Evolutionary conservation across 2,797 vertebrate genomes (phyloP).

Genomic region (Enteromius paludinosus): DNA sequence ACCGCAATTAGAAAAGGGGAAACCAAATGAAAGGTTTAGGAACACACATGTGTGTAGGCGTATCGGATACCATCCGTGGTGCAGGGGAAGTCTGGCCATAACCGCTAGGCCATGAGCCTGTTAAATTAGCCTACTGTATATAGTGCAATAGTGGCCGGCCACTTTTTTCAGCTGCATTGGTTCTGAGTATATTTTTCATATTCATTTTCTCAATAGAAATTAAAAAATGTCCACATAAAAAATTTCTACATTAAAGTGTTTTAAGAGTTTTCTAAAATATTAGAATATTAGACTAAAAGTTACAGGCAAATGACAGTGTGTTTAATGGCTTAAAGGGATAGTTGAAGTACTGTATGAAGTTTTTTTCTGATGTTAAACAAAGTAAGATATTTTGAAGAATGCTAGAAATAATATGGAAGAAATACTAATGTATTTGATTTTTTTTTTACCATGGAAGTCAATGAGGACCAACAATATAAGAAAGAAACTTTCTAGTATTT

Average conservation of each 20-base stretch:
- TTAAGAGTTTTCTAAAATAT: no score
- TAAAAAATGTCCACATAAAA: neutral
- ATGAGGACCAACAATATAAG: neutral
- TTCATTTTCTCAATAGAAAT: neutral
- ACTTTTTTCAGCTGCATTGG: neutral
- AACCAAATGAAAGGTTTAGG: constrained; percentile 34
- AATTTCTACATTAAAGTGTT: no score
- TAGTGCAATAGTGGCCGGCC: neutral
- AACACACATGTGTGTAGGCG: constrained; percentile 17
- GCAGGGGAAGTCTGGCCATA: neutral
- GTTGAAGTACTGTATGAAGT: no score
- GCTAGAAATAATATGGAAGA: no score
- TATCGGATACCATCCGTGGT: neutral
- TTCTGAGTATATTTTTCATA: neutral
- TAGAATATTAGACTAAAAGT: neutral
- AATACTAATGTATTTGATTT: no score
- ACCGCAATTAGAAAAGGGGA: neutral
- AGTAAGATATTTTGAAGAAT: no score
- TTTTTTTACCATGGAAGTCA: neutral
- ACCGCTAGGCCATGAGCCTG: neutral
- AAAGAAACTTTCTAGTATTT: no score
- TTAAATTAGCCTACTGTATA: constrained; percentile 8
- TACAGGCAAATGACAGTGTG: neutral
- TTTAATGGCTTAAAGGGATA: neutral
- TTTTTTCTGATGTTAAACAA: no score